Conservation (phyloP, 2,113 vertebrate species). For the Macroglossus sobrinus region DNA sequence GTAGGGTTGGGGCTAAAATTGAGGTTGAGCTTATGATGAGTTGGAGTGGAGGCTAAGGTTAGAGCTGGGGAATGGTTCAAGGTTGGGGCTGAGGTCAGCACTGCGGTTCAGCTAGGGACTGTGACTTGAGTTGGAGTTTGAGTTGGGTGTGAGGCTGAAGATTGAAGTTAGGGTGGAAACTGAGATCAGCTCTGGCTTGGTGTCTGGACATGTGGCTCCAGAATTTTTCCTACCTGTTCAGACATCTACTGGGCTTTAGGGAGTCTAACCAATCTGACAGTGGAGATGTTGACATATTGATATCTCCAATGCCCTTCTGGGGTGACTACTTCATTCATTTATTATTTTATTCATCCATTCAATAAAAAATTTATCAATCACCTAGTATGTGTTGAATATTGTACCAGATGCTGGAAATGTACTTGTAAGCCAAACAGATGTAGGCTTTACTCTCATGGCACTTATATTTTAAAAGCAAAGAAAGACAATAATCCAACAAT, state of each 20-base stretch:
- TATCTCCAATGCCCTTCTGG: background rate
- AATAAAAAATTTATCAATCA: background rate
- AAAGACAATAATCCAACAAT: background rate
- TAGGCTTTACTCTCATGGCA: background rate
- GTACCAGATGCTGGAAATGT: background rate
- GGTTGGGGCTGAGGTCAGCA: background rate
- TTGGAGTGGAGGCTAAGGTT: background rate
- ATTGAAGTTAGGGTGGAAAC: background rate
- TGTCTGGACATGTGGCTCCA: background rate
- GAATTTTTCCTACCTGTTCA: background rate
- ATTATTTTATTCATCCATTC: background rate
- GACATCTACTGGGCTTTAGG: background rate
- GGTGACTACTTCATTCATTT: background rate
- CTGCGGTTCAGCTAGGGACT: background rate
- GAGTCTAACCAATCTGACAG: background rate
- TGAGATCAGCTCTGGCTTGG: background rate
- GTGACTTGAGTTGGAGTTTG: background rate
- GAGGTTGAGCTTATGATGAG: background rate
- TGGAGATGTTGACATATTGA: accelerated
- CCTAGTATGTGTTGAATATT: background rate
- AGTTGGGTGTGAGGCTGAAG: background rate
- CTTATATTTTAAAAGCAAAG: background rate
- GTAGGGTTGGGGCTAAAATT: background rate
- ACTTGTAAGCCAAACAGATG: background rate
- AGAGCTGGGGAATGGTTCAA: background rate